phyloP scores from a whole-genome alignment of 1,140 invertebrate genomes.

The Glomeris maerens region DNA sequence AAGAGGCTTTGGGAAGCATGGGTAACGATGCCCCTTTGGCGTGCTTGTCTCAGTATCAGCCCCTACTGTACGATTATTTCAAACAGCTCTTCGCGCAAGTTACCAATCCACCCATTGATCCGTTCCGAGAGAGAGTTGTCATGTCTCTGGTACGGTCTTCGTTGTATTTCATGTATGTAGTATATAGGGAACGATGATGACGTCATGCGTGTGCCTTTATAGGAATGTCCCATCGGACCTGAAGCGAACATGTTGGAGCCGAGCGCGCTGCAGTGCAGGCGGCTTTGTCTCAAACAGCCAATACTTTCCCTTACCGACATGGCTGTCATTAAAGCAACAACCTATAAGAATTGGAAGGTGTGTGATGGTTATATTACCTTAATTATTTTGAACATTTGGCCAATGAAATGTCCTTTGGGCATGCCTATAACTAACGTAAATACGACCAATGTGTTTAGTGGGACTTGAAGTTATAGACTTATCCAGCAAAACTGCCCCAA shows the following conservation, averaged over 20 bases:
- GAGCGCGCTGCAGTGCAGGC: slow-evolving; percentile 70
- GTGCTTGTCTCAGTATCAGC: slow-evolving; percentile 87
- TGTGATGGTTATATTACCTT: slow-evolving; percentile 7
- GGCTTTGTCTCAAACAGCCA: slow-evolving; percentile 85
- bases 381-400: neutral
- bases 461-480: no score
- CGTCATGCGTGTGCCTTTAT: slow-evolving; percentile 9
- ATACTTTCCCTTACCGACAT: slow-evolving; percentile 84
- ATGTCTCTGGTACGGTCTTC: slow-evolving; percentile 68
- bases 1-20: slow-evolving; percentile 98
- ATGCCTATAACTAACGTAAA: no score
- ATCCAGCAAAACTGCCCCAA: no score
- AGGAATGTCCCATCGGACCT: slow-evolving; percentile 50
- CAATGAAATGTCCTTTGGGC: neutral
- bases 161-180: slow-evolving; percentile 22
- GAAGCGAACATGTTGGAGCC: slow-evolving; percentile 90
- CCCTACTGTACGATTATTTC: slow-evolving; percentile 92
- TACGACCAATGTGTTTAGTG: no score
- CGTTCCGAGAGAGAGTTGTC: slow-evolving; percentile 95
- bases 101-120: slow-evolving; percentile 99
- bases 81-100: slow-evolving; percentile 97
- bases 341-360: slow-evolving; percentile 76
- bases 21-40: slow-evolving; percentile 96
- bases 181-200: neutral
- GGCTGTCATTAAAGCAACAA: slow-evolving; percentile 67